A percentile compares a stretch with the other conserved stretches of the same genome.
phyloP scores from a whole-genome alignment of 2,113 vertebrate genomes.

The Rhegmatorhina hoffmannsi region DNA sequence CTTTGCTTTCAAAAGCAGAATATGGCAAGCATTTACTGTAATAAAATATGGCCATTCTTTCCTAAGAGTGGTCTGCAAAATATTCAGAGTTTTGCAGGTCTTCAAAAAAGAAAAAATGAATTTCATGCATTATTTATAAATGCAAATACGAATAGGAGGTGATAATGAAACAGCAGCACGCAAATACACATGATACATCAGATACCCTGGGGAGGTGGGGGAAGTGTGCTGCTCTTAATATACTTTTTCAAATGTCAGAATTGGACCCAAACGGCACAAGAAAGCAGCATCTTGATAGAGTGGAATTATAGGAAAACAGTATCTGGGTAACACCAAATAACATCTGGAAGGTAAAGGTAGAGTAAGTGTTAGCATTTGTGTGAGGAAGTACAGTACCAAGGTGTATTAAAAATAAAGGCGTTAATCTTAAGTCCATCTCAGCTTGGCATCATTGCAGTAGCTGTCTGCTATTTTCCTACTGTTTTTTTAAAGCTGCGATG shows the following conservation, averaged over 20 bases:
- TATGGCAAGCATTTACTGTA: constrained; percentile 32
- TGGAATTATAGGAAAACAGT: not conserved
- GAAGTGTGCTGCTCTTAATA: not conserved
- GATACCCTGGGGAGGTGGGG: not conserved
- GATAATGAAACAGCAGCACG: constrained; percentile 40
- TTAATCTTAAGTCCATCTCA: not conserved
- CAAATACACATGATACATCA: not conserved
- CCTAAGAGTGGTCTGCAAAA: constrained; percentile 58
- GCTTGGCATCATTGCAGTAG: not conserved
- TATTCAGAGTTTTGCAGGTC: constrained; percentile 13
- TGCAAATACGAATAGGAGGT: constrained; percentile 25
- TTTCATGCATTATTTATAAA: constrained; percentile 49
- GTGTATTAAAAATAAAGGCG: not conserved
- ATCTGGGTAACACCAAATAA: not conserved
- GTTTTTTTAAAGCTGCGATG: not conserved
- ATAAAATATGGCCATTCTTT: constrained; percentile 24
- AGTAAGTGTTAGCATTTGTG: not conserved
- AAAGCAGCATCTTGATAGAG: not conserved
- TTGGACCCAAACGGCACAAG: not conserved
- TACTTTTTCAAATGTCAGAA: not conserved
- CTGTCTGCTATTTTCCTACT: not conserved
- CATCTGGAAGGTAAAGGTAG: not conserved
- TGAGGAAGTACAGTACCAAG: not conserved
- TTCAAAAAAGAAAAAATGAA: constrained; percentile 23
- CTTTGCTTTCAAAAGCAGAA: constrained; percentile 57